Percentiles rank a stretch among this genome's conserved stretches.
Evolutionary conservation across 1,140 invertebrate genomes (phyloP).

Genomic region (Oreohelix idahoensis): DNA sequence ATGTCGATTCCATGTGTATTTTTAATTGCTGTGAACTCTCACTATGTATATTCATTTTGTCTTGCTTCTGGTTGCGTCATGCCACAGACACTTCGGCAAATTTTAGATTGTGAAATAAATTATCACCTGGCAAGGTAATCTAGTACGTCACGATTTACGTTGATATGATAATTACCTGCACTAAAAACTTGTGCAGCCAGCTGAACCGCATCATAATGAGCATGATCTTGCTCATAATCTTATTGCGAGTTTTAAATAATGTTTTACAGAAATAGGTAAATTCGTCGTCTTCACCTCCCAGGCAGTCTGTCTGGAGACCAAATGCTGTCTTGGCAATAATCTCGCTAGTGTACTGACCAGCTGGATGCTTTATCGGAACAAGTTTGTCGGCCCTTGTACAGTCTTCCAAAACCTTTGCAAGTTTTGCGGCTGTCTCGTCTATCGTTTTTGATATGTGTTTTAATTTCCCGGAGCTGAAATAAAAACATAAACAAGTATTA

Average conservation of each 20-base stretch:
- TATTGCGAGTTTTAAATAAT: neutral
- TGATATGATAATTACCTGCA: constrained; percentile 1
- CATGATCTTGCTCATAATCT: constrained; percentile 14
- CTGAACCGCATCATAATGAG: neutral
- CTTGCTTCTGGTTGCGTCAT: too few relatives aligned
- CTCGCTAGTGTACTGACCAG: constrained; percentile 10
- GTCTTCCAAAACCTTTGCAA: neutral
- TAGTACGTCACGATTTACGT: too few relatives aligned
- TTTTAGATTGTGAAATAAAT: too few relatives aligned
- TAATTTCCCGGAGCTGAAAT: constrained; percentile 26
- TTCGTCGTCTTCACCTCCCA: constrained; percentile 17
- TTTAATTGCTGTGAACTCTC: too few relatives aligned
- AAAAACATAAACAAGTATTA: too few relatives aligned
- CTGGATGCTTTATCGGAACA: neutral
- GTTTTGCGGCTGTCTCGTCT: constrained; percentile 5
- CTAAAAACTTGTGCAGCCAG: constrained; percentile 12
- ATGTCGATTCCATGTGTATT: too few relatives aligned
- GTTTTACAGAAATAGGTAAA: constrained; percentile 14
- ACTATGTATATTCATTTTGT: too few relatives aligned
- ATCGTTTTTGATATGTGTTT: constrained; percentile 9
- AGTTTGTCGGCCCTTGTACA: neutral
- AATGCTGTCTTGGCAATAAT: constrained; percentile 33
- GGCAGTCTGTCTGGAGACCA: constrained; percentile 7
- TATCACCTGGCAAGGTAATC: too few relatives aligned
- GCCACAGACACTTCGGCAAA: too few relatives aligned